These are phyloP conservation scores for Nymphalis urticae DNA, from an alignment of 2,888 invertebrate species.

Conservation along the genomic window DNA sequence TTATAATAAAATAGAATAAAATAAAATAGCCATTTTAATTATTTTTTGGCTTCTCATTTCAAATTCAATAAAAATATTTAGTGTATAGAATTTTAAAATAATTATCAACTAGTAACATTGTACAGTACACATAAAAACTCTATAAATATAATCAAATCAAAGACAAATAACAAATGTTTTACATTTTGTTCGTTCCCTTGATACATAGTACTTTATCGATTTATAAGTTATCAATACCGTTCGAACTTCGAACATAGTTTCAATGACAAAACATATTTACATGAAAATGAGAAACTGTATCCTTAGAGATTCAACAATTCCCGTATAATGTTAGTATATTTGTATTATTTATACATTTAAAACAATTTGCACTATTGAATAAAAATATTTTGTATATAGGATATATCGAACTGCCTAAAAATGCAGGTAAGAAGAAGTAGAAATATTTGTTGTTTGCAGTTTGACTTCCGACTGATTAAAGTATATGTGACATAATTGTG, in stretches of 20 bases:
- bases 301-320: constrained; percentile 12
- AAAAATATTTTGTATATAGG: too few relatives aligned
- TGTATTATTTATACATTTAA: too few relatives aligned
- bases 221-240: background rate
- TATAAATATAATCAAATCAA: background rate
- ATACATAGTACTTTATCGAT: background rate
- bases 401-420: too few relatives aligned
- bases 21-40: background rate
- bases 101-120: too few relatives aligned
- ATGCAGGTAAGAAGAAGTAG: too few relatives aligned
- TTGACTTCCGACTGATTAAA: too few relatives aligned
- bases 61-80: too few relatives aligned
- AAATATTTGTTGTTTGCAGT: too few relatives aligned
- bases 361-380: too few relatives aligned
- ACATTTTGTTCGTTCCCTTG: background rate
- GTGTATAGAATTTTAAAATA: background rate
- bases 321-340: background rate
- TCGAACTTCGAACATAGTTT: constrained; percentile 15
- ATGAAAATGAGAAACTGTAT: constrained; percentile 45
- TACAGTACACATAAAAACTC: background rate
- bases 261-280: constrained; percentile 46
- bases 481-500: too few relatives aligned
- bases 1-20: too few relatives aligned
- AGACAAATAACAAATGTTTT: background rate
- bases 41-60: too few relatives aligned